These are phyloP conservation scores for Falco columbarius DNA, from an alignment of 2,797 vertebrate genomes.

Conservation along the genomic window DNA sequence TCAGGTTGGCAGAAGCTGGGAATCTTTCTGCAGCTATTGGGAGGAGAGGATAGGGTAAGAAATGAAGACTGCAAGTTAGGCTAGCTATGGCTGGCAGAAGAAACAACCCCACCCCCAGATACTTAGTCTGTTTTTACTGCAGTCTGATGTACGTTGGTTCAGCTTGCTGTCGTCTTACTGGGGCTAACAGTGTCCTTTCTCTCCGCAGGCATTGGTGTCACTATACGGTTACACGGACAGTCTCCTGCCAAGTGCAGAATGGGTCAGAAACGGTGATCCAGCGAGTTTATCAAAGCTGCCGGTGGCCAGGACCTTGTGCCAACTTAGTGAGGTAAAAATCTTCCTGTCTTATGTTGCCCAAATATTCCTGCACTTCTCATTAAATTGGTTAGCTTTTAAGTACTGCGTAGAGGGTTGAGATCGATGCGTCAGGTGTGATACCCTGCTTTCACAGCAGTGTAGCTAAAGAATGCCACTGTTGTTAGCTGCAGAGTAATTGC, in stretches of 20 bases:
- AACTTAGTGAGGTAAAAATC: constrained; percentile 91
- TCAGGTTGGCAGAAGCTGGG: constrained; percentile 26
- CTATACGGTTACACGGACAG: constrained; percentile 88
- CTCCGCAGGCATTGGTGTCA: constrained; percentile 93
- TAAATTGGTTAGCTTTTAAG: not conserved
- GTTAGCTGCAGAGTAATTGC: not conserved
- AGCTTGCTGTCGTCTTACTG: not conserved
- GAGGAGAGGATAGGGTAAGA: not conserved
- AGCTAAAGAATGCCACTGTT: too few relatives aligned
- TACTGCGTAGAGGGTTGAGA: not conserved
- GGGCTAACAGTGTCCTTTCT: constrained; percentile 11
- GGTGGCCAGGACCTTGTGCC: constrained; percentile 93
- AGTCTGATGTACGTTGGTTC: not conserved
- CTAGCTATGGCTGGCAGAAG: not conserved
- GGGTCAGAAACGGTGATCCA: constrained; percentile 92
- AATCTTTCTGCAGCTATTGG: not conserved
- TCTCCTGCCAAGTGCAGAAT: constrained; percentile 94
- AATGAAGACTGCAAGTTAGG: not conserved
- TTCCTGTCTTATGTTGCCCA: not conserved
- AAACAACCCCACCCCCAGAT: not conserved
- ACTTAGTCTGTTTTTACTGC: not conserved
- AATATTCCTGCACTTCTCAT: not conserved
- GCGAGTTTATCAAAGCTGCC: constrained; percentile 92
- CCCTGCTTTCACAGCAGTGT: not conserved
- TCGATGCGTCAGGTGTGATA: not conserved